Evolutionary conservation across 1,140 invertebrate species (phyloP), one percentile per base, ranked within the genome.

Genomic region (Atta texana): DNA sequence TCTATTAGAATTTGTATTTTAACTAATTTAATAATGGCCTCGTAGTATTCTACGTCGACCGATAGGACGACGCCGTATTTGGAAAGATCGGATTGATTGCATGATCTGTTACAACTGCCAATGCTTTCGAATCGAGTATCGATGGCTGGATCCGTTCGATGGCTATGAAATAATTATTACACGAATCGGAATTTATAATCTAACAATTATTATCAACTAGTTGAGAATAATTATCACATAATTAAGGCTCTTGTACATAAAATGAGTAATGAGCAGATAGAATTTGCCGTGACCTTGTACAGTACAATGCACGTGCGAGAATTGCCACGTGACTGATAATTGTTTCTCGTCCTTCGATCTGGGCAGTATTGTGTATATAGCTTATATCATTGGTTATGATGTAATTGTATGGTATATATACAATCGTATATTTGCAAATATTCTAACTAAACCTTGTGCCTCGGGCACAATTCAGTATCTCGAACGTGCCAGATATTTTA

Each of bases 321-420:
- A 49, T 84, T 51, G 55, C 44, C 69, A 51, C 68, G 34, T 72
- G 55, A 81, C 5, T n/a, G 51, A 63, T 28, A 39, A 80, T 74
- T 14, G n/a, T 81, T 81, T 49, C 24, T 28, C 71, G 53, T 89
- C 51, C 24, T 87, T 63, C 34, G 28, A 78, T 71, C 86, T 87
- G 88, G 86, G 55, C 68, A 72, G 55, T 39, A 68, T 61, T 89
- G 84, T 89, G 84, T 89, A 89, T 28, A 89, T 89, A 88, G 21
- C 64, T 81, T 81, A 14, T 39, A 44, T 69, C 57, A 61, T 77
- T 34, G 63, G 31, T 69, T 81, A 55, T 24, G 31, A n/a, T 69
- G 55, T 21, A 63, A 31, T 63, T 49, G 39, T 69, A 51, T 18
- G 21, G 44, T 69, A 69, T 8, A 51, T 21, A 7, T 69, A 28